A percentile compares a stretch with the other conserved stretches of the same genome.
Conservation (phyloP, 2,888 invertebrate genomes). For the Glomeris marginata region DNA sequence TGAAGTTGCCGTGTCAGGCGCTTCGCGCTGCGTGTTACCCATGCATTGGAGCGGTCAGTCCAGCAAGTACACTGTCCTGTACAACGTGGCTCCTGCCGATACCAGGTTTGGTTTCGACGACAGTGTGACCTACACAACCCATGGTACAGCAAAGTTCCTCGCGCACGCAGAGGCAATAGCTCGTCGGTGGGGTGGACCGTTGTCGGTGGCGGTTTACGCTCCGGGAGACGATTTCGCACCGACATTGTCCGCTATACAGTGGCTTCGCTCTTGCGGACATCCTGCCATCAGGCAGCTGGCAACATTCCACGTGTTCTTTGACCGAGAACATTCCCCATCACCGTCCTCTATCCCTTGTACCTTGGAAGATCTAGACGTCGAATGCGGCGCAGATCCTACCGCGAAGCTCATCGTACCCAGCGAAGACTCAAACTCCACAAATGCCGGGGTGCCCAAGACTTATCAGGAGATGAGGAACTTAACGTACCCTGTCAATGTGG, state of each 20-base stretch:
- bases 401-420: neutral
- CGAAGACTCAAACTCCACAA: neutral
- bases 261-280: constrained; percentile 56
- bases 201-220: constrained; percentile 73
- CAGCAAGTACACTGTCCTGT: constrained; percentile 74
- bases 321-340: constrained; percentile 62
- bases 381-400: neutral
- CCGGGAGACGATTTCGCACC: constrained; percentile 67
- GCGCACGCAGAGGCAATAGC: constrained; percentile 73
- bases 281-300: constrained; percentile 59
- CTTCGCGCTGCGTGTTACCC: constrained; percentile 2
- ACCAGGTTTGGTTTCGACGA: constrained; percentile 52
- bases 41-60: constrained; percentile 38
- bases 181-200: constrained; percentile 73
- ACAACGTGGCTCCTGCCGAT: constrained; percentile 60
- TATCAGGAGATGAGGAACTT: constrained; percentile 59
- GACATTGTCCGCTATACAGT: constrained; percentile 63
- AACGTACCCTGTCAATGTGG: constrained; percentile 78
- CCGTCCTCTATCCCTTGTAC: constrained; percentile 1
- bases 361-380: constrained; percentile 3
- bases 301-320: constrained; percentile 80
- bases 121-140: constrained; percentile 78
- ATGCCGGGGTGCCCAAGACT: constrained; percentile 24
- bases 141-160: constrained; percentile 79
- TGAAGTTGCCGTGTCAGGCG: neutral